Evolutionary conservation across 2,113 vertebrate species (phyloP).

Genomic region (Anarrhichthys ocellatus): DNA sequence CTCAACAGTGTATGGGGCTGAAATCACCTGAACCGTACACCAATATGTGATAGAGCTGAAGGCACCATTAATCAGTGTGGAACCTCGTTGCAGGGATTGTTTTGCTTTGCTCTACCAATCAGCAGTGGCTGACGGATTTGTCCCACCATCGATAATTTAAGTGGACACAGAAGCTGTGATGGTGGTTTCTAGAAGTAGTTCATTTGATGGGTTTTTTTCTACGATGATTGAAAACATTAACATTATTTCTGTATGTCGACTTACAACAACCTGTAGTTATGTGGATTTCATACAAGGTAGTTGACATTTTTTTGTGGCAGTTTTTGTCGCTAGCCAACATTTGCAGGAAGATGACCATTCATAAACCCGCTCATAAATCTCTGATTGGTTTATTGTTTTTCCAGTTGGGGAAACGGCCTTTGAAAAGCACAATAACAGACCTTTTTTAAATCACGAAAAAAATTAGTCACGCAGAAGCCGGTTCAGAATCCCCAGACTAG

Average conservation of each 20-base stretch:
- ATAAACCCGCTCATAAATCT: not conserved
- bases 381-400: not conserved
- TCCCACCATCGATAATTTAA: not conserved
- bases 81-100: not conserved
- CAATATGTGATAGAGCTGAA: not conserved
- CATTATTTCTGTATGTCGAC: not conserved
- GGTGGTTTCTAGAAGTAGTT: not conserved
- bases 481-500: not conserved
- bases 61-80: not conserved
- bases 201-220: not conserved
- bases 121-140: not conserved
- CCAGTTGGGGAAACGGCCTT: not conserved
- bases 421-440: not conserved
- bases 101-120: not conserved
- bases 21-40: not conserved
- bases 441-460: not conserved
- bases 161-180: not conserved
- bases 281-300: not conserved
- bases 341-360: not conserved
- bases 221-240: not conserved
- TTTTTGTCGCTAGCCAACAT: not conserved
- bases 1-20: not conserved
- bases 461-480: too few species aligned
- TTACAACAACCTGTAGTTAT: too few species aligned
- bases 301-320: not conserved